Evolutionary conservation across 2,113 vertebrate genomes (phyloP).

Genomic region (Cyanoderma ruficeps): DNA sequence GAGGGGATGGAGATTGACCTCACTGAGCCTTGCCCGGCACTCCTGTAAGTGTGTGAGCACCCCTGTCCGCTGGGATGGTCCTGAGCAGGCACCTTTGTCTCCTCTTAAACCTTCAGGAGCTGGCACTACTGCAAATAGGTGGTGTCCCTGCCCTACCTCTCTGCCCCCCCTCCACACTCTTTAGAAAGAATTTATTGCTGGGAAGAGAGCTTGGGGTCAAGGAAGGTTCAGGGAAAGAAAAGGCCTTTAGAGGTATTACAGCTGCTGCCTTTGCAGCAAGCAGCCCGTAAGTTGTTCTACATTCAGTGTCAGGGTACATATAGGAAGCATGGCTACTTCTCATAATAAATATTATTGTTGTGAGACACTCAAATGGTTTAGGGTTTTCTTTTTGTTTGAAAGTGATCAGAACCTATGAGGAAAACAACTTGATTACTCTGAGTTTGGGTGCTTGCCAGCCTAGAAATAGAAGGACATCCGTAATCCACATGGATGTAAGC

Average conservation of each 20-base stretch:
- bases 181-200: slow-evolving; percentile 10
- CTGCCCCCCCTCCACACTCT: background rate
- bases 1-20: background rate
- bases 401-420: background rate
- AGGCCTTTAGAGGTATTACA: background rate
- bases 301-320: background rate
- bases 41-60: background rate
- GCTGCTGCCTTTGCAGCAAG: background rate
- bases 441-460: background rate
- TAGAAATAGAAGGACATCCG: background rate
- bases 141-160: background rate
- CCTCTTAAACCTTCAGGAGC: background rate
- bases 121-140: background rate
- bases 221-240: slow-evolving; percentile 25
- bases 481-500: background rate
- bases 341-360: background rate
- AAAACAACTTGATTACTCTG: background rate
- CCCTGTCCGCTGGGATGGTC: fast-evolving
- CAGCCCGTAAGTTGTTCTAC: background rate
- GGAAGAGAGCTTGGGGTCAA: slow-evolving; percentile 6
- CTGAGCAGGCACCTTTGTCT: fast-evolving
- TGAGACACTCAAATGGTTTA: background rate
- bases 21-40: background rate
- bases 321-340: background rate
- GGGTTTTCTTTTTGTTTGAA: background rate